Conservation (phyloP, 2,797 vertebrate species). For the Acestrorhynchus altus region DNA sequence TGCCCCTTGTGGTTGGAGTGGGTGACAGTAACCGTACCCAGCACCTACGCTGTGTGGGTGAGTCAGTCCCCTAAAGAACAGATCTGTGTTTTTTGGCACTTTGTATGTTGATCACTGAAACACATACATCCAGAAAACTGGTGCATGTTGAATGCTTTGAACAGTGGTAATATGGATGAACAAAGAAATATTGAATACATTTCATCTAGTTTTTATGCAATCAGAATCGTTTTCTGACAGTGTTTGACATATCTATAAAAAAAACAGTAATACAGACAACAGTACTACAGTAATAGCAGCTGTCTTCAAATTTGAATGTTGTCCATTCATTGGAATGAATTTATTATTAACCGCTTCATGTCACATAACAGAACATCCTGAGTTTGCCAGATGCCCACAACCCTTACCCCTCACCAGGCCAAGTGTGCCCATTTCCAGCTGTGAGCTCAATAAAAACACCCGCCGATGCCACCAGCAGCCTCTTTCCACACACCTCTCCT, state of each 20-base stretch:
- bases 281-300: too few relatives aligned
- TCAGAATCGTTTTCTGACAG: too few relatives aligned
- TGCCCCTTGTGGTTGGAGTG: slow-evolving; percentile 78
- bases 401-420: slow-evolving; percentile 69
- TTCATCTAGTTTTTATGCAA: too few relatives aligned
- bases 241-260: too few relatives aligned
- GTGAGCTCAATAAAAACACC: slow-evolving; percentile 85
- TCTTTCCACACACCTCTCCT: slow-evolving; percentile 78
- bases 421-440: slow-evolving; percentile 74
- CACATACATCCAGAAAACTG: neutral
- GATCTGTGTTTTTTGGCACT: neutral
- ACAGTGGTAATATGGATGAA: neutral
- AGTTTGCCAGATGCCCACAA: slow-evolving; percentile 78
- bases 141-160: neutral
- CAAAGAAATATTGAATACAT: neutral
- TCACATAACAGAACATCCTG: slow-evolving; percentile 71
- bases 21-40: slow-evolving; percentile 77
- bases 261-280: too few relatives aligned
- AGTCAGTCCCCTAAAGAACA: slow-evolving; percentile 52
- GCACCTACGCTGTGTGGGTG: slow-evolving; percentile 79
- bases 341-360: too few relatives aligned
- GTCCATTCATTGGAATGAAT: neutral
- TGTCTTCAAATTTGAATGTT: neutral
- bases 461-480: slow-evolving; percentile 83
- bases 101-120: neutral